A percentile compares a stretch with the other conserved stretches of the same genome.
Conservation (phyloP, 2,888 invertebrate species). For the Hypercompe scribonia region DNA sequence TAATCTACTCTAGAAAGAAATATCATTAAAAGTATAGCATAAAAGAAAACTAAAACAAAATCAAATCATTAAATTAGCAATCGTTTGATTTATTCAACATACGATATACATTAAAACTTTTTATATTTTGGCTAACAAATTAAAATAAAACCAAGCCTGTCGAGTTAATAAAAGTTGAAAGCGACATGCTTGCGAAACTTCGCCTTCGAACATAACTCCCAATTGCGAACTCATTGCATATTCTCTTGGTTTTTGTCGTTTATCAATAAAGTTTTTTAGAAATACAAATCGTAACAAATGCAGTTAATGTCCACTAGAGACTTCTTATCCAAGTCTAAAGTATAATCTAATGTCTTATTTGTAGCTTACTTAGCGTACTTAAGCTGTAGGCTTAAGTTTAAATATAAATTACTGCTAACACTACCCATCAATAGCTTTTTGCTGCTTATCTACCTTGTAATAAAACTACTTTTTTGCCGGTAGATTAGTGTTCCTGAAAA, state of each 20-base stretch:
- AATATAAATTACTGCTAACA: too few species aligned
- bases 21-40: too few species aligned
- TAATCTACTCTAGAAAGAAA: too few species aligned
- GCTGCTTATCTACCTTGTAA: too few species aligned
- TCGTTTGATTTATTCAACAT: conserved; percentile 23
- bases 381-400: too few species aligned
- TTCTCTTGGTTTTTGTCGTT: conserved; percentile 56
- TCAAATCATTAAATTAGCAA: conserved; percentile 5
- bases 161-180: conserved; percentile 48
- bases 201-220: conserved; percentile 44
- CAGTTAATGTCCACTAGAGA: not conserved
- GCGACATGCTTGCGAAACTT: conserved; percentile 47
- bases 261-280: conserved; percentile 34
- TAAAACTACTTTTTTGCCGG: too few species aligned
- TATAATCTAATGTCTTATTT: too few species aligned
- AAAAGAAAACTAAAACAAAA: not conserved
- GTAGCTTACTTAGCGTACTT: too few species aligned
- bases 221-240: conserved; percentile 60
- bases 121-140: conserved; percentile 28
- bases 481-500: too few species aligned
- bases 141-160: conserved; percentile 42
- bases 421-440: too few species aligned
- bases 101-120: conserved; percentile 19
- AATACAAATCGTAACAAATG: conserved; percentile 14
- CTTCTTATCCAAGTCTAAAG: not conserved